Evolutionary conservation across 1,140 invertebrate species (phyloP).

Genomic region (Thaumatotibia leucotreta): DNA sequence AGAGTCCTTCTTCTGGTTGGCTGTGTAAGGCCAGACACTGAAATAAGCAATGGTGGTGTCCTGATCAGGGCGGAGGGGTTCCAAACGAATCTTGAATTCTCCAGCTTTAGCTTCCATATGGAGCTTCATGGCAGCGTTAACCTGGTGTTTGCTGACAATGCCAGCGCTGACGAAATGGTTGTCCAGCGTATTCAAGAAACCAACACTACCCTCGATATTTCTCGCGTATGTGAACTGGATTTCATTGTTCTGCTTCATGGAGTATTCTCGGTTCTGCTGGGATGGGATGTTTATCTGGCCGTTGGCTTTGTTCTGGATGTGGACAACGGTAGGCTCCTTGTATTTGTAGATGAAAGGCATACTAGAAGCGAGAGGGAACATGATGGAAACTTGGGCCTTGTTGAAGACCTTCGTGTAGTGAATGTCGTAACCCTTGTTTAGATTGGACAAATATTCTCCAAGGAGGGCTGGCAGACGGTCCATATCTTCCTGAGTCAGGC

Average conservation of each 20-base stretch:
- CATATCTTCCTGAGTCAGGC: conserved; percentile 78
- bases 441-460: conserved; percentile 37
- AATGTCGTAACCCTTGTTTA: conserved; percentile 67
- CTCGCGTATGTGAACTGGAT: conserved; percentile 67
- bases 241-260: conserved; percentile 63
- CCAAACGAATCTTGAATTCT: conserved; percentile 63
- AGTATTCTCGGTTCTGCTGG: conserved; percentile 31
- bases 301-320: conserved; percentile 64
- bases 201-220: conserved; percentile 77
- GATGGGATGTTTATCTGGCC: conserved; percentile 36
- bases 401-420: conserved; percentile 78
- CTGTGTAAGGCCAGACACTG: conserved; percentile 79
- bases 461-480: conserved; percentile 58
- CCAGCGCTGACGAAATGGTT: conserved; percentile 78
- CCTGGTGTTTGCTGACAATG: conserved; percentile 77
- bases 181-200: conserved; percentile 81
- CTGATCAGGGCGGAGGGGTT: conserved; percentile 68
- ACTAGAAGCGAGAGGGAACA: conserved; percentile 82
- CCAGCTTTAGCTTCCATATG: conserved; percentile 65
- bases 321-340: conserved; percentile 74
- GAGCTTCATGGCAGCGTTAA: conserved; percentile 74
- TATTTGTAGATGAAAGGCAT: conserved; percentile 81
- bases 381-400: conserved; percentile 74
- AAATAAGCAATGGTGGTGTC: conserved; percentile 75
- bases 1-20: conserved; percentile 75